These are phyloP conservation scores for Xylota segnis DNA, from an alignment of 2,888 invertebrate species.

Conservation along the genomic window DNA sequence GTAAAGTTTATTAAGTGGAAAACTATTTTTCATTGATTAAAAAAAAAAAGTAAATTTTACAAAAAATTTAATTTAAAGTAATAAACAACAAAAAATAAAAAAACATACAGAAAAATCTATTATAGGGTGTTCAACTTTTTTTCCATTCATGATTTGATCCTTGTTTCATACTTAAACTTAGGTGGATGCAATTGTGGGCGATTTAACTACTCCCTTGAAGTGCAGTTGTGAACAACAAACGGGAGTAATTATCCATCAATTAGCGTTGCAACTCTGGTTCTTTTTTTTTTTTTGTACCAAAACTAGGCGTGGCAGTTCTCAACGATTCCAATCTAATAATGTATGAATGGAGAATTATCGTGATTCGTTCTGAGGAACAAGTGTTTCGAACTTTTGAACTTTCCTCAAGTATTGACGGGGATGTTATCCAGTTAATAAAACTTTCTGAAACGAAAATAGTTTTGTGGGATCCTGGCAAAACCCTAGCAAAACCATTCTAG, in stretches of 20 bases:
- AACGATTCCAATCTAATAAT: too few species aligned
- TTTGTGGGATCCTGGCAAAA: too few species aligned
- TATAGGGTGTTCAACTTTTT: constrained; percentile 50
- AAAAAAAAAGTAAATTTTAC: constrained; percentile 37
- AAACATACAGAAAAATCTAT: constrained; percentile 17
- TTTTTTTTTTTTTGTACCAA: too few species aligned
- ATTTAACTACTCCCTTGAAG: constrained; percentile 28
- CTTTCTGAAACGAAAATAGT: too few species aligned
- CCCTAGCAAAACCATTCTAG: too few species aligned
- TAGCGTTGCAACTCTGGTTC: not conserved
- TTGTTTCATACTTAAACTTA: constrained; percentile 7
- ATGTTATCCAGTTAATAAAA: too few species aligned
- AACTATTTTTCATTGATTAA: constrained; percentile 73
- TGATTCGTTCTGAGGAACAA: too few species aligned
- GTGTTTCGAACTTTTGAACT: too few species aligned
- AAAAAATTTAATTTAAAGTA: constrained; percentile 17
- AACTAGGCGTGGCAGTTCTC: too few species aligned
- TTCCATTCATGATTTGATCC: not conserved
- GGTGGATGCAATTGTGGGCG: constrained; percentile 27
- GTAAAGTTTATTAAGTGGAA: constrained; percentile 76
- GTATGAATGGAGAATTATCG: too few species aligned
- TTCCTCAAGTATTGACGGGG: too few species aligned
- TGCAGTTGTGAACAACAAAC: constrained; percentile 16
- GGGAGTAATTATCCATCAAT: constrained; percentile 13
- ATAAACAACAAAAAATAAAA: not conserved